Conservation (phyloP, 2,113 vertebrate genomes). For the Gulo gulo region DNA sequence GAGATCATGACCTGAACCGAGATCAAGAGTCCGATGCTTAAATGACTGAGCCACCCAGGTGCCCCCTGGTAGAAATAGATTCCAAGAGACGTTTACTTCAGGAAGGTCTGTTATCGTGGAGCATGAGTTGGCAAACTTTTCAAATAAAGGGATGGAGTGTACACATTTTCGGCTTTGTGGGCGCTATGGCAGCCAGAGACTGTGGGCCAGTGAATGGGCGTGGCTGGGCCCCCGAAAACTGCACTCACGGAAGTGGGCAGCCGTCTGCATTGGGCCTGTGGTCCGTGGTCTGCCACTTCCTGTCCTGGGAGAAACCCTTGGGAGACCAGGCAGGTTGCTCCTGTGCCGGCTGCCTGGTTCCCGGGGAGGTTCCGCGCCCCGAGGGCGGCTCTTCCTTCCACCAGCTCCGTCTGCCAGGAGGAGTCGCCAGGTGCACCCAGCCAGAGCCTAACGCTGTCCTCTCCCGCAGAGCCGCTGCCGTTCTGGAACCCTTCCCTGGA, state of each 20-base stretch:
- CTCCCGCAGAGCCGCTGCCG: constrained; percentile 77
- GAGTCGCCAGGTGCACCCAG: fast-evolving
- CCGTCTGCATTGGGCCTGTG: background rate
- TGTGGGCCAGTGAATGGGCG: fast-evolving
- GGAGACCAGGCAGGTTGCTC: background rate
- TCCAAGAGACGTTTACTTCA: background rate
- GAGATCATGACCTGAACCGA: background rate
- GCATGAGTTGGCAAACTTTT: background rate
- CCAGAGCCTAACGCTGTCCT: background rate
- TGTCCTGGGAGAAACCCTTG: background rate
- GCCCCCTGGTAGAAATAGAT: background rate
- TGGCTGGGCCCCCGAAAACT: background rate
- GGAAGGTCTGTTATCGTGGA: background rate
- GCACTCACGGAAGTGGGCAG: background rate
- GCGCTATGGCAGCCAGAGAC: fast-evolving
- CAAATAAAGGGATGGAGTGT: background rate
- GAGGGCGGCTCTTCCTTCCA: fast-evolving
- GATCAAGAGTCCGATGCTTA: background rate
- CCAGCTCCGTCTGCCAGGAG: fast-evolving
- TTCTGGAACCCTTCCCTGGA: constrained; percentile 90
- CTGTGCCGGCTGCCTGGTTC: background rate
- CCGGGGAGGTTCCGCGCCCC: background rate
- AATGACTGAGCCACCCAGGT: background rate
- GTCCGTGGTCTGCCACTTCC: fast-evolving
- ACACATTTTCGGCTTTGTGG: fast-evolving